Conservation (phyloP, 2,888 invertebrate species). For the Ceraclea dissimilis region DNA sequence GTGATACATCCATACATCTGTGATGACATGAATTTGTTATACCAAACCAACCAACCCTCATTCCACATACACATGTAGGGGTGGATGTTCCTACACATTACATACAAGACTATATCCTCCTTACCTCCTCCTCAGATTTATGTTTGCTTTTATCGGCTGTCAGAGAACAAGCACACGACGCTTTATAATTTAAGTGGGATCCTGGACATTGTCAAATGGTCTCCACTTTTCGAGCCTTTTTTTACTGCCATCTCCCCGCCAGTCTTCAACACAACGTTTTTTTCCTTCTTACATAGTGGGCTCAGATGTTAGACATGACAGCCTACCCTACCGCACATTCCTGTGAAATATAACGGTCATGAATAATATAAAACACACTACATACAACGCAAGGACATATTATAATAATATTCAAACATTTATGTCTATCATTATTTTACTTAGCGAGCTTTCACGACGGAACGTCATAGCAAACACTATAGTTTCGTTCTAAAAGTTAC, state of each 20-base stretch:
- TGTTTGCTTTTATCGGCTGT: slow-evolving; percentile 25
- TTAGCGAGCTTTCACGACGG: too few species aligned
- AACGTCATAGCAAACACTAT: too few species aligned
- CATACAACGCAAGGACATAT: too few species aligned
- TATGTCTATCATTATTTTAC: too few species aligned
- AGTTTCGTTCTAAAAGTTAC: too few species aligned
- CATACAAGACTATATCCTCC: too few species aligned
- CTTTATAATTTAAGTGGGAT: slow-evolving; percentile 25
- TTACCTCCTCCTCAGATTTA: slow-evolving; percentile 13
- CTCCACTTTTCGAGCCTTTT: slow-evolving; percentile 15
- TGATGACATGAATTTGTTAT: background rate
- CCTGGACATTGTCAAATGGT: slow-evolving; percentile 24
- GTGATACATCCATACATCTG: background rate
- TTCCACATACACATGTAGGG: background rate
- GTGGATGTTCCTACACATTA: background rate
- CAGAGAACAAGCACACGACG: slow-evolving; percentile 19
- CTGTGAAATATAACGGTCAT: slow-evolving; percentile 18
- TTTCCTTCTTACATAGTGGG: background rate
- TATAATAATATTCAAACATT: too few species aligned
- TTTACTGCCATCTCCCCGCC: background rate
- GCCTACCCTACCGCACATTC: slow-evolving; percentile 3
- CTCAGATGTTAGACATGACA: background rate
- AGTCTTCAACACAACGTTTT: too few species aligned
- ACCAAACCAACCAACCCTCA: background rate
- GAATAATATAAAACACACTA: slow-evolving; percentile 20